Conservation (phyloP, 2,113 vertebrate species). For the Myiozetetes cayanensis region DNA sequence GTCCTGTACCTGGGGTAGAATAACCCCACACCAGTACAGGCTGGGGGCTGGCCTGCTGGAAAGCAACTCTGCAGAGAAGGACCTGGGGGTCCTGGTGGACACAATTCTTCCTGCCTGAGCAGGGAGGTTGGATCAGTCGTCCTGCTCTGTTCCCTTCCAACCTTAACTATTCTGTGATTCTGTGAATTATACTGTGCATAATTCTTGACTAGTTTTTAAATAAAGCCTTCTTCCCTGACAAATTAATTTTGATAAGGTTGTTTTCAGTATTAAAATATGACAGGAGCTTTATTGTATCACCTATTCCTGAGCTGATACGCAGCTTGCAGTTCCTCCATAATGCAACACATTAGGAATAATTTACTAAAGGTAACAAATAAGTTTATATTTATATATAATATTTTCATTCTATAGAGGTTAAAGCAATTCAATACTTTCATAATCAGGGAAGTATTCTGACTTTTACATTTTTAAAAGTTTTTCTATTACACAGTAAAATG, state of each 20-base stretch:
- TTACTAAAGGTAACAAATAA: conserved; percentile 2
- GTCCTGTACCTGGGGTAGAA: background rate
- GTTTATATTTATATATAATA: background rate
- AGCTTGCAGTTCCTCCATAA: background rate
- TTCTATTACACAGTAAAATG: background rate
- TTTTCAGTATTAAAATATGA: conserved; percentile 53
- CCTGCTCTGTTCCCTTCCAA: background rate
- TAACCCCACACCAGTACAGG: too few species aligned
- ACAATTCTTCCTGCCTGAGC: background rate
- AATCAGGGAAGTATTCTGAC: background rate
- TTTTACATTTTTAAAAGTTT: background rate
- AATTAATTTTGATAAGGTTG: conserved; percentile 40
- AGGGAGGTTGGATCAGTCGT: background rate
- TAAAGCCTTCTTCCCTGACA: conserved; percentile 26
- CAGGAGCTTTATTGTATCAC: conserved; percentile 49
- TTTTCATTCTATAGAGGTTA: background rate
- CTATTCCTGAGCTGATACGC: background rate
- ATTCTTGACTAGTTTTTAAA: conserved; percentile 56
- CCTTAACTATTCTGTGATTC: background rate
- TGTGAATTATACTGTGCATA: conserved; percentile 54
- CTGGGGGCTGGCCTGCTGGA: background rate
- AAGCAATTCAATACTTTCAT: background rate
- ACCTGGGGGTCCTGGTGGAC: background rate
- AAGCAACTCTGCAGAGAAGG: background rate
- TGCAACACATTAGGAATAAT: background rate